Evolutionary conservation across 1,140 invertebrate species (phyloP).

Genomic region (Drosophila navojoa): DNA sequence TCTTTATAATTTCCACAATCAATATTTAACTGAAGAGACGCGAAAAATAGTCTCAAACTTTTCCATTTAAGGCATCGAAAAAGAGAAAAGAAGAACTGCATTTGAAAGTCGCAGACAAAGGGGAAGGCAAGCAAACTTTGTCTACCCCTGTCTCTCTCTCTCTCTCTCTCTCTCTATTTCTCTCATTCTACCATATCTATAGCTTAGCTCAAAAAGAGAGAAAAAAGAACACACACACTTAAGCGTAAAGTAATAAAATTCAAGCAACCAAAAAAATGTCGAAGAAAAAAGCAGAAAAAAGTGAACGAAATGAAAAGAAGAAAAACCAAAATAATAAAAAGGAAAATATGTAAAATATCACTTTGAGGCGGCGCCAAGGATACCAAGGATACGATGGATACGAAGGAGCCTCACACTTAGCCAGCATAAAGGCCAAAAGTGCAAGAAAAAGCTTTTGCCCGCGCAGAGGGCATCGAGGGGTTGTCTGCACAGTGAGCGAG

Average conservation of each 20-base stretch:
- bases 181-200: constrained; percentile 4
- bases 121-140: constrained; percentile 18
- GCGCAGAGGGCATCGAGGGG: constrained; percentile 25
- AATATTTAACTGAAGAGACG: constrained; percentile 25
- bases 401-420: constrained; percentile 60
- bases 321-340: constrained; percentile 33
- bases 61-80: constrained; percentile 65
- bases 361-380: constrained; percentile 56
- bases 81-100: constrained; percentile 36
- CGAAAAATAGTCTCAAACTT: constrained; percentile 67
- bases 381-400: constrained; percentile 46
- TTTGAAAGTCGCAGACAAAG: constrained; percentile 27
- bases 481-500: neutral
- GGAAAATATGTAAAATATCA: constrained; percentile 80
- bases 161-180: neutral
- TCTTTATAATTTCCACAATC: constrained; percentile 60
- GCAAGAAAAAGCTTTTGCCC: constrained; percentile 59
- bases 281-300: constrained; percentile 58
- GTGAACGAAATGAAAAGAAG: constrained; percentile 21
- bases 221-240: constrained; percentile 60
- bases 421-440: constrained; percentile 41
- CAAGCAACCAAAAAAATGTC: constrained; percentile 72
- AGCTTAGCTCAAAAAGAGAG: constrained; percentile 29
- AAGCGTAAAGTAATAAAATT: constrained; percentile 81
- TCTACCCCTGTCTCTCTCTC: constrained; percentile 3